These are phyloP conservation scores for Ornithorhynchus anatinus DNA, from an alignment of 2,113 vertebrate species.

Conservation along the genomic window DNA sequence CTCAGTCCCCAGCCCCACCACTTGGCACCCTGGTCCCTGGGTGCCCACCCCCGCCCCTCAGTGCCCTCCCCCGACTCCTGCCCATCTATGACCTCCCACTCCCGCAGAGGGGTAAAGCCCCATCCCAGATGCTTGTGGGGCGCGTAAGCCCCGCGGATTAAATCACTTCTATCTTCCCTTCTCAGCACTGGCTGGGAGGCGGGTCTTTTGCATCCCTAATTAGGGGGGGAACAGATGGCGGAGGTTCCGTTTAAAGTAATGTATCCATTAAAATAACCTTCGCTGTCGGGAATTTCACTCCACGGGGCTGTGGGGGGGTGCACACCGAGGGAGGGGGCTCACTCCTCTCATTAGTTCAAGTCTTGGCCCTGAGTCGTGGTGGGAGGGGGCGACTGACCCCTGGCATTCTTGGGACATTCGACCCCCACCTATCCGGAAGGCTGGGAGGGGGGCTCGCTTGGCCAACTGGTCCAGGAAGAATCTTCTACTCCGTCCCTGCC, in stretches of 20 bases:
- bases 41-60: background rate
- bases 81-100: background rate
- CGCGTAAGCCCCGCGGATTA: constrained; percentile 70
- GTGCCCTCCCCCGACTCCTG: background rate
- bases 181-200: constrained; percentile 70
- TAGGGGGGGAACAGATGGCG: constrained; percentile 81
- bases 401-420: too few species aligned
- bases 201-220: constrained; percentile 77
- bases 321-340: background rate
- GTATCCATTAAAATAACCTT: constrained; percentile 84
- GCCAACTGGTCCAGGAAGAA: too few species aligned
- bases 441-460: background rate
- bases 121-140: constrained; percentile 62
- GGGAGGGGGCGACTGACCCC: too few species aligned
- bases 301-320: constrained; percentile 18
- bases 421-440: too few species aligned
- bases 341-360: background rate
- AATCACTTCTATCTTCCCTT: constrained; percentile 77
- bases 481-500: too few species aligned
- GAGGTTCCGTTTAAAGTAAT: constrained; percentile 81
- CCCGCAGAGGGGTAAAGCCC: too few species aligned
- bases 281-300: constrained; percentile 70
- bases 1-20: background rate
- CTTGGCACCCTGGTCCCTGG: background rate
- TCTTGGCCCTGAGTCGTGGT: background rate